phyloP scores from a whole-genome alignment of 2,797 vertebrate genomes.

The Poeciliopsis turneri region DNA sequence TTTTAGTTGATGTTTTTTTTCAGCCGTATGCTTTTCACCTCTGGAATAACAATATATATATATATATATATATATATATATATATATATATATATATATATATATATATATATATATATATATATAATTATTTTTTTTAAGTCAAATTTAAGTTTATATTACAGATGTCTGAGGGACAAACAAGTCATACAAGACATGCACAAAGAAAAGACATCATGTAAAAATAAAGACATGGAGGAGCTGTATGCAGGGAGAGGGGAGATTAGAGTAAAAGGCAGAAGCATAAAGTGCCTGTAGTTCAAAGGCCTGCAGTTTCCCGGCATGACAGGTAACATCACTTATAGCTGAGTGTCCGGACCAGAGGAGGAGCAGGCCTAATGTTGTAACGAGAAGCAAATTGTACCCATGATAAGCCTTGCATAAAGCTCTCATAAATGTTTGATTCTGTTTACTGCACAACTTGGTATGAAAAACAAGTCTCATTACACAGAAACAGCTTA shows the following conservation, averaged over 20 bases:
- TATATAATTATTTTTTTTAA: slow-evolving; percentile 15
- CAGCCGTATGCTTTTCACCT: slow-evolving; percentile 35
- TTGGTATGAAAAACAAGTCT: slow-evolving; percentile 61
- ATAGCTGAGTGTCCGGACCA: slow-evolving; percentile 46
- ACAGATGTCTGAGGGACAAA: slow-evolving; percentile 14
- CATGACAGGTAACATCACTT: slow-evolving; percentile 45
- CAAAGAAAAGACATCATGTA: slow-evolving; percentile 15
- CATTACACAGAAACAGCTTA: slow-evolving; percentile 46
- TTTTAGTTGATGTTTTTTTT: slow-evolving; percentile 35
- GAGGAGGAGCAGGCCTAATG: slow-evolving; percentile 31
- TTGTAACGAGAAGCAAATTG: slow-evolving; percentile 59
- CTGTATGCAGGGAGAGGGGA: neutral
- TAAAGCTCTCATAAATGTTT: slow-evolving; percentile 73
- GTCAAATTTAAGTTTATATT: slow-evolving; percentile 18
- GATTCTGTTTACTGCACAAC: slow-evolving; percentile 69
- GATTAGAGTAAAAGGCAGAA: slow-evolving; percentile 4
- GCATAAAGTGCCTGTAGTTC: slow-evolving; percentile 33
- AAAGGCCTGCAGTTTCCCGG: slow-evolving; percentile 44
- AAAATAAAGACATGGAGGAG: slow-evolving; percentile 22
- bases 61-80: too few relatives aligned
- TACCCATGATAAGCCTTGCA: slow-evolving; percentile 52
- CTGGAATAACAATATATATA: neutral
- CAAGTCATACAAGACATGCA: slow-evolving; percentile 9
- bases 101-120: too few relatives aligned
- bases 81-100: too few relatives aligned